These are phyloP conservation scores for Rapana venosa DNA, from an alignment of 2,888 invertebrate genomes.

Conservation along the genomic window DNA sequence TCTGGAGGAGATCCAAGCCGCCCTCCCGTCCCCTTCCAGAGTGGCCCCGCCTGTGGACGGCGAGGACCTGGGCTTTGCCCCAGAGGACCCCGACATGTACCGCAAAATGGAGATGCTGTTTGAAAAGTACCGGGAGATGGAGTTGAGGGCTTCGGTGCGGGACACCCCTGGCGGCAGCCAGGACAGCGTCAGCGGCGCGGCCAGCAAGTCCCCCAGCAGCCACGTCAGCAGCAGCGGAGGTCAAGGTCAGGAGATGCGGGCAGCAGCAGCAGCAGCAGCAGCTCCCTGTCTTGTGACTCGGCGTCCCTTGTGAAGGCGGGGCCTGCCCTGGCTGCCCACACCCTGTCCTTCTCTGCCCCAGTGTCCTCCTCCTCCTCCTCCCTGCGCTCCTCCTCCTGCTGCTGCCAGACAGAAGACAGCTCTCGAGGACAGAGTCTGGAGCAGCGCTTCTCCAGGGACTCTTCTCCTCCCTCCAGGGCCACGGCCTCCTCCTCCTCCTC, in stretches of 20 bases:
- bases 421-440: constrained; percentile 23
- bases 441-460: constrained; percentile 3
- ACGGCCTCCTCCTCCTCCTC: constrained; percentile 36
- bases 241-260: constrained; percentile 3
- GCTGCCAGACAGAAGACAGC: constrained; percentile 31
- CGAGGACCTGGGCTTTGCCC: constrained; percentile 66
- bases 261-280: no score
- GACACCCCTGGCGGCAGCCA: constrained; percentile 58
- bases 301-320: background rate
- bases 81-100: constrained; percentile 73
- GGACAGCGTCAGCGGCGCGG: background rate
- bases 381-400: constrained; percentile 11
- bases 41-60: constrained; percentile 51
- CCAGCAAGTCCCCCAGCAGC: constrained; percentile 20
- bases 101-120: constrained; percentile 74
- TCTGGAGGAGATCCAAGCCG: constrained; percentile 64
- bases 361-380: constrained; percentile 16
- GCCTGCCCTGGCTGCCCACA: background rate
- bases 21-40: constrained; percentile 40
- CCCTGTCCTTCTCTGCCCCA: constrained; percentile 24
- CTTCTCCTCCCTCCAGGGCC: constrained; percentile 30
- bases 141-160: constrained; percentile 66
- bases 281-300: background rate
- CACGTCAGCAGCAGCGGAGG: background rate
- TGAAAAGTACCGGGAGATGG: constrained; percentile 69